Conservation (phyloP, 2,888 invertebrate genomes). For the Deroplatys truncata region DNA sequence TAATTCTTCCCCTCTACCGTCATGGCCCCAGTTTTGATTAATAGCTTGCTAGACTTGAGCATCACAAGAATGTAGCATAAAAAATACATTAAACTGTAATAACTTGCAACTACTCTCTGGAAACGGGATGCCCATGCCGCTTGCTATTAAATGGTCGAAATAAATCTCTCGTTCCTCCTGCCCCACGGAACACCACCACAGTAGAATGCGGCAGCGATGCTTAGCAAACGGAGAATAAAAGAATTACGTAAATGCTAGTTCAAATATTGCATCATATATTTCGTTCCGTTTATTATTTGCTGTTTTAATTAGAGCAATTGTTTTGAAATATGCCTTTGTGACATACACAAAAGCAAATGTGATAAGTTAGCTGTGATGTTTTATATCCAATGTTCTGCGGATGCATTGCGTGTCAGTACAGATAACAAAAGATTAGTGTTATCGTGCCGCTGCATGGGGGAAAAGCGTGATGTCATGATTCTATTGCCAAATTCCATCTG, state of each 20-base stretch:
- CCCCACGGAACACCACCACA: background rate
- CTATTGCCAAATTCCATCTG: no score
- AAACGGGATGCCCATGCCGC: background rate
- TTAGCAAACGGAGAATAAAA: background rate
- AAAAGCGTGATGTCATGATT: no score
- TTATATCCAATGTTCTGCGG: no score
- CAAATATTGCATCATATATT: background rate
- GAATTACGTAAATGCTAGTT: background rate
- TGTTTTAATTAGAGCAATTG: background rate
- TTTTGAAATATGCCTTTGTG: background rate
- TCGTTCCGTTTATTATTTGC: background rate
- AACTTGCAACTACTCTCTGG: background rate
- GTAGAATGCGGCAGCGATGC: background rate
- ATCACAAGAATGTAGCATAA: slow-evolving; percentile 1
- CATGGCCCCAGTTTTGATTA: slow-evolving; percentile 2
- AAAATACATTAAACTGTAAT: background rate
- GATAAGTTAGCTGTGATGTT: no score
- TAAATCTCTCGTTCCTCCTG: background rate
- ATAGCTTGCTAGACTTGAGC: background rate
- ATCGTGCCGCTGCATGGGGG: no score
- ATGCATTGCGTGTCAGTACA: no score
- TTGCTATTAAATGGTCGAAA: background rate
- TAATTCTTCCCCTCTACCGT: background rate
- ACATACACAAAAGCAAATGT: no score
- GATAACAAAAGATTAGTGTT: no score